Evolutionary conservation across 2,888 invertebrate genomes (phyloP).

Genomic region (Chymomyza procnemis): DNA sequence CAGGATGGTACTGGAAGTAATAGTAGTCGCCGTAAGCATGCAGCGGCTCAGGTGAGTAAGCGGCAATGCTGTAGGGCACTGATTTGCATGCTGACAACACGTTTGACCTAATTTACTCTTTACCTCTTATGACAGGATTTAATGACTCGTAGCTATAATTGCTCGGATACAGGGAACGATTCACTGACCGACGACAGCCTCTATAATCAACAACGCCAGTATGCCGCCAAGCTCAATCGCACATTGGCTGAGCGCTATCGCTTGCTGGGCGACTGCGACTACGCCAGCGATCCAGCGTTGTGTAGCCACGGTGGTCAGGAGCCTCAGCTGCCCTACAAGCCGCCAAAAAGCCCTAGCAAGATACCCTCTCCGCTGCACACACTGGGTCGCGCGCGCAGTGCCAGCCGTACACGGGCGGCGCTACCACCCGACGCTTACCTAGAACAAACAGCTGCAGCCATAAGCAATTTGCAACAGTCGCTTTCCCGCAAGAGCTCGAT

Average conservation of each 20-base stretch:
- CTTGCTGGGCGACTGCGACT: conserved; percentile 75
- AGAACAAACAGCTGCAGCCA: conserved; percentile 79
- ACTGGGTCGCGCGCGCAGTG: conserved; percentile 79
- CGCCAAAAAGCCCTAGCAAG: conserved; percentile 82
- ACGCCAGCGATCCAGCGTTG: conserved; percentile 76
- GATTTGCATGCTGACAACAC: no score
- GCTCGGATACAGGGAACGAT: conserved; percentile 70
- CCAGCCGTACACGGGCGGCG: conserved; percentile 77
- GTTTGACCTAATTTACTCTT: no score
- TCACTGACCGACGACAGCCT: conserved; percentile 75
- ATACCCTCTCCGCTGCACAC: conserved; percentile 89
- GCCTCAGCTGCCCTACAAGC: conserved; percentile 62
- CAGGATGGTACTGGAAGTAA: conserved; percentile 56
- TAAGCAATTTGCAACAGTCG: conserved; percentile 74
- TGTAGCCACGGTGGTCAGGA: conserved; percentile 43
- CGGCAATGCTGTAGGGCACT: no score
- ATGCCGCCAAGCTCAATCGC: conserved; percentile 65
- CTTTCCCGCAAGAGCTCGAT: conserved; percentile 77
- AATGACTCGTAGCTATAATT: conserved; percentile 78
- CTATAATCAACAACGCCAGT: conserved; percentile 60
- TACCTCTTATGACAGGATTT: no score
- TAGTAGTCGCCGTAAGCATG: conserved; percentile 53
- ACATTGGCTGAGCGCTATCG: conserved; percentile 74
- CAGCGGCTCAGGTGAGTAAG: conserved; percentile 10
- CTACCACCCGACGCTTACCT: conserved; percentile 80